phyloP scores from a whole-genome alignment of 2,797 vertebrate species.

The Knipowitschia caucasica region DNA sequence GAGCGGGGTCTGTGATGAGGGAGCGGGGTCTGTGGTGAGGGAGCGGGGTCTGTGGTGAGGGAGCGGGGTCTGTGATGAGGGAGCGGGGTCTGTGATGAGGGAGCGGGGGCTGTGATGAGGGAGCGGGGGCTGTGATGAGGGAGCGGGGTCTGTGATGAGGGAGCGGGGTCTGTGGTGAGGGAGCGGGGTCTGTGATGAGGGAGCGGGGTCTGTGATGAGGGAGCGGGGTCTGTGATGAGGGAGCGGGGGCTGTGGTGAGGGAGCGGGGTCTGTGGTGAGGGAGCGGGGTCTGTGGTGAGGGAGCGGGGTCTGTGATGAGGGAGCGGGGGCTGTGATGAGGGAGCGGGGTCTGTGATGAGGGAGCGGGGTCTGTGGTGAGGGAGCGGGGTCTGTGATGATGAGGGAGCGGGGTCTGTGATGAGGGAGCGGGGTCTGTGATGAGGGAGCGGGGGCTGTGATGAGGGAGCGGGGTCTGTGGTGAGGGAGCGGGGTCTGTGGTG shows the following conservation, averaged over 20 bases:
- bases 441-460: too few relatives aligned
- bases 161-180: too few relatives aligned
- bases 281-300: too few relatives aligned
- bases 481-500: slow-evolving; percentile 14
- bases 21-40: slow-evolving; percentile 15
- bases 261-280: slow-evolving; percentile 15
- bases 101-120: too few relatives aligned
- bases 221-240: too few relatives aligned
- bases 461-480: slow-evolving; percentile 9
- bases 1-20: slow-evolving; percentile 10
- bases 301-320: slow-evolving; percentile 10
- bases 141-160: slow-evolving; percentile 15
- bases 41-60: too few relatives aligned
- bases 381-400: slow-evolving; percentile 15
- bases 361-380: slow-evolving; percentile 8
- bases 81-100: slow-evolving; percentile 15
- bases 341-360: too few relatives aligned
- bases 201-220: slow-evolving; percentile 15
- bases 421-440: slow-evolving; percentile 14
- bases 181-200: slow-evolving; percentile 10
- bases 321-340: slow-evolving; percentile 15
- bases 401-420: slow-evolving; percentile 10
- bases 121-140: slow-evolving; percentile 10
- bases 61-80: slow-evolving; percentile 10
- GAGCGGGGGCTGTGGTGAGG: slow-evolving; percentile 8